These are phyloP conservation scores for Eurypyga helias DNA, from an alignment of 2,113 vertebrate species.

Conservation along the genomic window DNA sequence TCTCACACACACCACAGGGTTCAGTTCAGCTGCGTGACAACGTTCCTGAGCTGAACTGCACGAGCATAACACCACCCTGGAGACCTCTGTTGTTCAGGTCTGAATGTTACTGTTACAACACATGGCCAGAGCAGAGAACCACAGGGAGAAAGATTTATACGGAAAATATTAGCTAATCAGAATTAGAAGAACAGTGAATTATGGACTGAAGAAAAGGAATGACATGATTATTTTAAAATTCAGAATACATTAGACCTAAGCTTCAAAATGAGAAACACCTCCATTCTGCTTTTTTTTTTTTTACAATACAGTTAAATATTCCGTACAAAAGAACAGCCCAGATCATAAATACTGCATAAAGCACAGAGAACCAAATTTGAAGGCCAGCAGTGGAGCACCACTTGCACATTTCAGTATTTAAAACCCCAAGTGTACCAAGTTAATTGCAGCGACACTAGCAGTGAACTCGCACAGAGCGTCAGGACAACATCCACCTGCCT, in stretches of 20 bases:
- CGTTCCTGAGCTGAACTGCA: neutral
- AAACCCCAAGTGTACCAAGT: no score
- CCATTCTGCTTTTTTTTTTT: neutral
- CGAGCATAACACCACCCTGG: neutral
- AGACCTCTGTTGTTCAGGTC: neutral
- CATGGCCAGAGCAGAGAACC: neutral
- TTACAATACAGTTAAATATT: neutral
- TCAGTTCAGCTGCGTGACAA: neutral
- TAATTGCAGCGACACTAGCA: neutral
- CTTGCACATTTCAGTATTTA: neutral
- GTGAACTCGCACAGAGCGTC: neutral
- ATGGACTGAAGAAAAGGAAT: neutral
- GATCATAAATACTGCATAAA: neutral
- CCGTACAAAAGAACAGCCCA: neutral
- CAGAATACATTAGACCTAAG: neutral
- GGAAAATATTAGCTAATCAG: neutral
- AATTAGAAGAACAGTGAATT: neutral
- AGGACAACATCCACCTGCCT: neutral
- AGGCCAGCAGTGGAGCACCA: neutral
- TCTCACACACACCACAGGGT: neutral
- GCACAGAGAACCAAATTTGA: neutral
- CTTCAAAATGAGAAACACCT: neutral
- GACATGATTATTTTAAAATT: neutral
- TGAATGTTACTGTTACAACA: neutral
- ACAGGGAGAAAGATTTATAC: neutral